Evolutionary conservation across 1,140 invertebrate genomes (phyloP), one percentile per base, ranked within the genome.

Genomic region (Atopsyche davidsoni): DNA sequence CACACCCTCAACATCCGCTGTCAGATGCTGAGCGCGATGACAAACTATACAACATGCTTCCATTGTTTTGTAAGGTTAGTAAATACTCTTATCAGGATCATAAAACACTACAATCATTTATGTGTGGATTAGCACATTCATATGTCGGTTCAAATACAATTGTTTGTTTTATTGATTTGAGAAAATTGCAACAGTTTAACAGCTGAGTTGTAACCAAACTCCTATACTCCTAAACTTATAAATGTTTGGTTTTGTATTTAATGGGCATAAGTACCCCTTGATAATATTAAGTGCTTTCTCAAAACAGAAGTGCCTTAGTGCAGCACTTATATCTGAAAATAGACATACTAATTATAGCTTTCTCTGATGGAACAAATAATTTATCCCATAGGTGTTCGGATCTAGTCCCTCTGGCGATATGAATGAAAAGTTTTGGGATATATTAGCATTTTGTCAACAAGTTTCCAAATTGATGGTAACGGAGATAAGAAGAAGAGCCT

Each of bases 11-110:
- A 34, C 86, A 89, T 59, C 78, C 85, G 6, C 73, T 92, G 1
- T 80, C 79, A 23, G 89, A 92, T 49, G 74, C 80, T 45, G 90
- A 96, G 69, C 82, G 87, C 53, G 92, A 97, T 71, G 87, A 89
- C 62, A 95, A 96, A 71, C 76, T 98, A 1, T 98, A 98, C 69
- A 96, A 94, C 69, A 96, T 98, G 91, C 76, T 99, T 60, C 96
- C 96, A 32, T 75, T 98, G 7, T 98, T 99, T 74, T 96, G 92
- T 74, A 98, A 97, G 81, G 94, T 96, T 78, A 72, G n/a, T n/a
- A n/a, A n/a, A n/a, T n/a, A n/a, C n/a, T n/a, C n/a, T n/a, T n/a
- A n/a, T n/a, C n/a, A n/a, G n/a, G n/a, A n/a, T n/a, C n/a, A n/a
- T n/a, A n/a, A n/a, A n/a, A n/a, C n/a, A n/a, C n/a, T n/a, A n/a